A percentile compares a stretch with the other conserved stretches of the same genome.
These are phyloP conservation scores for Fissipunctia ypsillon DNA, from an alignment of 2,888 invertebrate genomes.

Conservation along the genomic window DNA sequence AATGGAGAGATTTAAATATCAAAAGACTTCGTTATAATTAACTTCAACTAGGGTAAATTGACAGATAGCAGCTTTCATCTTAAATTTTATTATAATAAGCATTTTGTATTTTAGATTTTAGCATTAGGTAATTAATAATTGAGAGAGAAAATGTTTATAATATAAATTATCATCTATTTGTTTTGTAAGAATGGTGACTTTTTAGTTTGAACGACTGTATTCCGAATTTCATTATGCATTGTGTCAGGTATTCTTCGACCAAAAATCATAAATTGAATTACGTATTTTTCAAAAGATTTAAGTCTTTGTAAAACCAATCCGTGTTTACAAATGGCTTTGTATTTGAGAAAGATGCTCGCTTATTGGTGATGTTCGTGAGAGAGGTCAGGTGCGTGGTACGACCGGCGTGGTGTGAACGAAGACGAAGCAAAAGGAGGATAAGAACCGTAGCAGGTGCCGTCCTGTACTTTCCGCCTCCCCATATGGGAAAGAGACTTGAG, in stretches of 20 bases:
- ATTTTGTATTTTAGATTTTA: background rate
- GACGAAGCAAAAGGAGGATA: background rate
- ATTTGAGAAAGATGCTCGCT: too few relatives aligned
- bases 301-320: too few relatives aligned
- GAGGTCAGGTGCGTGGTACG: background rate
- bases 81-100: slow-evolving; percentile 4
- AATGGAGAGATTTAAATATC: slow-evolving; percentile 20
- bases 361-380: too few relatives aligned
- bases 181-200: background rate
- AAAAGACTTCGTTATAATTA: background rate
- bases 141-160: background rate
- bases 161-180: background rate
- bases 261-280: background rate
- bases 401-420: background rate
- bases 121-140: background rate
- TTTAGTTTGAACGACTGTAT: background rate
- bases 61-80: background rate
- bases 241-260: background rate
- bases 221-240: background rate
- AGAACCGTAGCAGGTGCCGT: too few relatives aligned
- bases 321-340: too few relatives aligned
- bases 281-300: too few relatives aligned
- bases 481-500: too few relatives aligned
- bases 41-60: background rate
- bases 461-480: too few relatives aligned